phyloP scores from a whole-genome alignment of 2,888 invertebrate species.

The Anoplius nigerrimus region DNA sequence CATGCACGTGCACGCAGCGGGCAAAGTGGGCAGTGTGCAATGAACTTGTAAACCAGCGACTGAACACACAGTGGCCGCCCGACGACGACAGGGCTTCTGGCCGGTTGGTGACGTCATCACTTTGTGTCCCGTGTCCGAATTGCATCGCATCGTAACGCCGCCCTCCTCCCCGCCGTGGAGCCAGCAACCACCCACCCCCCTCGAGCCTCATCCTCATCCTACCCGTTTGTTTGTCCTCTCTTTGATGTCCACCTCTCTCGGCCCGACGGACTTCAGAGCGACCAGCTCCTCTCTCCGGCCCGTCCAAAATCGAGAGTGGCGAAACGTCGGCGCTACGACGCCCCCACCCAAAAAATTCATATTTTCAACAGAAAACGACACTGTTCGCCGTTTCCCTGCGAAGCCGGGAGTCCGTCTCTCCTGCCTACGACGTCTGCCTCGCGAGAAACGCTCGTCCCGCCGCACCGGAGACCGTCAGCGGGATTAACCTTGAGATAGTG shows the following conservation, averaged over 20 bases:
- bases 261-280: slow-evolving; percentile 65
- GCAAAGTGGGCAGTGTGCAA: slow-evolving; percentile 62
- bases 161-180: slow-evolving; percentile 46
- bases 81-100: slow-evolving; percentile 62
- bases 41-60: slow-evolving; percentile 70
- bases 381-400: too few species aligned
- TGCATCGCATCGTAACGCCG: slow-evolving; percentile 67
- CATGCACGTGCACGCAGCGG: slow-evolving; percentile 30
- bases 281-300: slow-evolving; percentile 23
- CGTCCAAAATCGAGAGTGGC: slow-evolving; percentile 4
- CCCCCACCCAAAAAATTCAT: slow-evolving; percentile 21
- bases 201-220: slow-evolving; percentile 15
- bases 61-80: slow-evolving; percentile 64
- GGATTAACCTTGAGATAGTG: too few species aligned
- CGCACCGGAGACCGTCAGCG: slow-evolving; percentile 6
- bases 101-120: slow-evolving; percentile 68
- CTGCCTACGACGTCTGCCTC: too few species aligned
- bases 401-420: too few species aligned
- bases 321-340: slow-evolving; percentile 9
- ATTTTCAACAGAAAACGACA: too few species aligned
- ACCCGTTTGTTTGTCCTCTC: slow-evolving; percentile 69
- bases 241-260: slow-evolving; percentile 68
- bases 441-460: not conserved
- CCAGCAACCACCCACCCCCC: slow-evolving; percentile 31
- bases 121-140: slow-evolving; percentile 72